Conservation (phyloP, 1,140 invertebrate genomes). For the Cherax quadricarinatus region DNA sequence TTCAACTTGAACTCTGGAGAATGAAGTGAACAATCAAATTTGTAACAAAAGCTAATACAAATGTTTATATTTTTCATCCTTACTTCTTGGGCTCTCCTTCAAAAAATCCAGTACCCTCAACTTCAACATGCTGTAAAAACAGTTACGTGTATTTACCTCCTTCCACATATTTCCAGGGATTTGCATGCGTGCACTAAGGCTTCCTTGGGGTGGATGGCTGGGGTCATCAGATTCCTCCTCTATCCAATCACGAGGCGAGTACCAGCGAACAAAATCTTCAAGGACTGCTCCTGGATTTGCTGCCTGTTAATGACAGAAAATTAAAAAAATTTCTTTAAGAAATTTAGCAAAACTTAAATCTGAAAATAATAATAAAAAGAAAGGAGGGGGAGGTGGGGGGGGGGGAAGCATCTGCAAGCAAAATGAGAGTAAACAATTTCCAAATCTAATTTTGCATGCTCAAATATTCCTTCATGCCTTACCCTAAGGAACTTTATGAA, state of each 20-base stretch:
- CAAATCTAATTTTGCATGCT: too few relatives aligned
- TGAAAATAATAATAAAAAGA: too few relatives aligned
- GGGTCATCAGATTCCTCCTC: constrained; percentile 73
- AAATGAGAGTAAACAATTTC: too few relatives aligned
- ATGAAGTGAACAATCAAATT: too few relatives aligned
- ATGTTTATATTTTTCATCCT: neutral
- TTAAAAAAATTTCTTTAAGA: neutral
- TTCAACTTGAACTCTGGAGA: too few relatives aligned
- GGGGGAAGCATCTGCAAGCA: too few relatives aligned
- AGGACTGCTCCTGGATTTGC: constrained; percentile 95
- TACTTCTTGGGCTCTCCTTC: neutral
- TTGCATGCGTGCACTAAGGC: constrained; percentile 93
- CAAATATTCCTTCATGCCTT: too few relatives aligned
- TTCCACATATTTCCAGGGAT: constrained; percentile 97
- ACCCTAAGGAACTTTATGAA: too few relatives aligned
- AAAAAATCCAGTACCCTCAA: neutral
- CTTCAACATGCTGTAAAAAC: neutral
- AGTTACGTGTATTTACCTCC: constrained; percentile 83
- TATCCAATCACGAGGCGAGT: constrained; percentile 97
- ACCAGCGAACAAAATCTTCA: constrained; percentile 98
- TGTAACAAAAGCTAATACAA: too few relatives aligned
- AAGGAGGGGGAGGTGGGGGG: too few relatives aligned
- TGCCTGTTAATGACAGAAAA: constrained; percentile 80
- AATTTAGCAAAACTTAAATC: neutral
- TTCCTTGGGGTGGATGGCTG: constrained; percentile 79